Evolutionary conservation across 1,140 invertebrate genomes (phyloP).

Genomic region (Protaetia brevitarsis): DNA sequence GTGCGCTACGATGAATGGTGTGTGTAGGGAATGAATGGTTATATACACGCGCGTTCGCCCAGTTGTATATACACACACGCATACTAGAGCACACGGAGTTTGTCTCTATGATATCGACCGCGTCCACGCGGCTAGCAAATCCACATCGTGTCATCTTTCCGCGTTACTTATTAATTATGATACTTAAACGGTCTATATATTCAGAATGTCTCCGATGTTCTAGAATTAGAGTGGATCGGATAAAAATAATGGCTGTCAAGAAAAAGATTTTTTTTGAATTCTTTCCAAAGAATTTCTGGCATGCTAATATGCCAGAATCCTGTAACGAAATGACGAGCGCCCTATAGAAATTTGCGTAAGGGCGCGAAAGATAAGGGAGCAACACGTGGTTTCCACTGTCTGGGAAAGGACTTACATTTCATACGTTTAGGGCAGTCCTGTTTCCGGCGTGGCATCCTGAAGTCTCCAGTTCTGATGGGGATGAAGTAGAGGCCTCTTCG

Average conservation of each 20-base stretch:
- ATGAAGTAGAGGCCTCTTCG: conserved; percentile 5
- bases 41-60: conserved; percentile 21
- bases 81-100: too few species aligned
- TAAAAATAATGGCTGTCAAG: conserved; percentile 12
- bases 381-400: conserved; percentile 7
- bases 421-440: conserved; percentile 62
- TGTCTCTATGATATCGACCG: conserved; percentile 35
- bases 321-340: not conserved
- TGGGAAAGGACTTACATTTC: conserved; percentile 63
- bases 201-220: too few species aligned
- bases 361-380: conserved; percentile 10
- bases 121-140: conserved; percentile 32
- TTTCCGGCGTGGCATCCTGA: conserved; percentile 59
- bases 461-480: conserved; percentile 28
- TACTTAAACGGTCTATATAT: not conserved
- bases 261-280: conserved; percentile 7
- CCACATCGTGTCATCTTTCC: conserved; percentile 21
- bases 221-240: not conserved
- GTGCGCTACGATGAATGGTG: conserved; percentile 31
- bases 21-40: conserved; percentile 33
- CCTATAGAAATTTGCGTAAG: not conserved
- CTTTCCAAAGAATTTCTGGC: not conserved
- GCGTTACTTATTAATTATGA: not conserved
- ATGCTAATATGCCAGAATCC: not conserved
- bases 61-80: conserved; percentile 34